phyloP scores from a whole-genome alignment of 2,797 vertebrate genomes.

The Urosaurus nigricauda region DNA sequence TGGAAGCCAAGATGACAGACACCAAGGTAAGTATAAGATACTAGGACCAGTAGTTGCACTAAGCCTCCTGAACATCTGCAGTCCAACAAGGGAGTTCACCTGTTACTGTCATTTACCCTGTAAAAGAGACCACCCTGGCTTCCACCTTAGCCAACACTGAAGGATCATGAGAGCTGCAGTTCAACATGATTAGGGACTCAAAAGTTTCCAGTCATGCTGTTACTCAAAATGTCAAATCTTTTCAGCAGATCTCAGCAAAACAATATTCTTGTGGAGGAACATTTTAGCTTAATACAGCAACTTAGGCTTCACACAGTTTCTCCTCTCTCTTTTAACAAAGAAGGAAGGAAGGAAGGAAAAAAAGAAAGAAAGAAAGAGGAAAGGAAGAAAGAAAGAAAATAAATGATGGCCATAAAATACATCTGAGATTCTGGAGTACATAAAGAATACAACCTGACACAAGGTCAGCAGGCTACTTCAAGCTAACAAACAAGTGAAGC shows the following conservation, averaged over 20 bases:
- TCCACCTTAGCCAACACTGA: neutral
- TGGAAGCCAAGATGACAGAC: neutral
- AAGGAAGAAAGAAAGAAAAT: too few relatives aligned
- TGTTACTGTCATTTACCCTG: too few relatives aligned
- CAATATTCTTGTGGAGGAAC: neutral
- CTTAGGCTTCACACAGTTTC: neutral
- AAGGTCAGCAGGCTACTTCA: neutral
- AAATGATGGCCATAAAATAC: neutral
- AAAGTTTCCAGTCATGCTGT: too few relatives aligned
- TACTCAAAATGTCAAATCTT: neutral
- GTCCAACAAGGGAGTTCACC: too few relatives aligned
- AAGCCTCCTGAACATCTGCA: neutral
- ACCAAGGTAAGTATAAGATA: neutral
- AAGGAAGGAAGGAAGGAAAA: neutral
- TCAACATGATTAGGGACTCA: neutral
- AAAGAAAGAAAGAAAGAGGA: too few relatives aligned
- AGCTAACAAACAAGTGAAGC: neutral
- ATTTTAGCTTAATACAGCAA: neutral
- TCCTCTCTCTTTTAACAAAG: neutral
- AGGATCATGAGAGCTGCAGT: neutral
- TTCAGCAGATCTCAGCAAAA: neutral
- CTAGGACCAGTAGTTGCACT: neutral
- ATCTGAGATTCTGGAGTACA: neutral
- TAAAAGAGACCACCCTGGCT: too few relatives aligned
- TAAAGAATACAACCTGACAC: neutral